These are phyloP conservation scores for Cinara cedri DNA, from an alignment of 2,888 invertebrate genomes.

Conservation along the genomic window DNA sequence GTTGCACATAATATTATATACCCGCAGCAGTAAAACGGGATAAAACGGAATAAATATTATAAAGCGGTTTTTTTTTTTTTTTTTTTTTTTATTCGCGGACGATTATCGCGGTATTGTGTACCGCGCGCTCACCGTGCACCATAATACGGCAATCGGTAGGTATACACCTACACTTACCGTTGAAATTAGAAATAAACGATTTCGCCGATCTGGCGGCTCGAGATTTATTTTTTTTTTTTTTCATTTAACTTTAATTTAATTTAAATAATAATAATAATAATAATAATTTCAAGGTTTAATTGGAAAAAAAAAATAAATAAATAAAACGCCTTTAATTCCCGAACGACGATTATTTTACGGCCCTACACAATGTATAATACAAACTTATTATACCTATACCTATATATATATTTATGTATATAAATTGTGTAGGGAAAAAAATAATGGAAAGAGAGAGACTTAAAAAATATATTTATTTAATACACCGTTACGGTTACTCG, in stretches of 20 bases:
- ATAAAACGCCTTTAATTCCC: too few relatives aligned
- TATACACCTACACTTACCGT: not conserved
- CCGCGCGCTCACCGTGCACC: too few relatives aligned
- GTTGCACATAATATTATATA: too few relatives aligned
- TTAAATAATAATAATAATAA: not conserved
- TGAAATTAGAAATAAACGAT: conserved; percentile 9
- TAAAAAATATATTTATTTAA: not conserved
- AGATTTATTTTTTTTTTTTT: too few relatives aligned
- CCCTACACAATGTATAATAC: not conserved
- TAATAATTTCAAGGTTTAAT: not conserved
- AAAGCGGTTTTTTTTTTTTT: conserved; percentile 21
- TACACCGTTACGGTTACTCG: not conserved
- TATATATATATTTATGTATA: too few relatives aligned
- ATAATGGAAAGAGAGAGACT: not conserved
- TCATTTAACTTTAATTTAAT: not conserved
- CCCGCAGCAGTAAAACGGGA: not conserved
- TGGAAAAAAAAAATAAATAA: not conserved
- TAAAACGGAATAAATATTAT: too few relatives aligned
- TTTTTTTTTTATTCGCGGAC: too few relatives aligned
- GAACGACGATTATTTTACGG: not conserved
- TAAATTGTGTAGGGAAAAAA: too few relatives aligned
- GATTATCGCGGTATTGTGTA: too few relatives aligned
- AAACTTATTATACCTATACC: not conserved
- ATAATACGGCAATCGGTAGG: too few relatives aligned
- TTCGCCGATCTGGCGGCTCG: not conserved